Conservation (phyloP, 1,140 invertebrate species). For the Pissodes strobi region DNA sequence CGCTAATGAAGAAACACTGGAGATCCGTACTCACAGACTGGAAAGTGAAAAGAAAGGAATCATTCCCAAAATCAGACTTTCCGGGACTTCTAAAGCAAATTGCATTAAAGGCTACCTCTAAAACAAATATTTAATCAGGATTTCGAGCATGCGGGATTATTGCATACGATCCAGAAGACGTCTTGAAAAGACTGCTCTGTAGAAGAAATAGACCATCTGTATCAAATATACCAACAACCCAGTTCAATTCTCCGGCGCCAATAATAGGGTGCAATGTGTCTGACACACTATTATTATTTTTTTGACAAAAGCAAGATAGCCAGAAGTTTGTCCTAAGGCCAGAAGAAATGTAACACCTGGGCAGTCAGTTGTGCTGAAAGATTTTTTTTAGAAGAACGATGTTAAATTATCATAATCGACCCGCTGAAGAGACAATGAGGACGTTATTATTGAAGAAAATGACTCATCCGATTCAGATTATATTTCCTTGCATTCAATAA, state of each 20-base stretch:
- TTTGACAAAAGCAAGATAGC: not conserved
- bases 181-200: constrained; percentile 1
- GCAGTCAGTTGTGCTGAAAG: not conserved
- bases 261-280: not conserved
- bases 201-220: not conserved
- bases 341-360: not conserved
- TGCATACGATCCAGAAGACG: not conserved
- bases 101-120: not conserved
- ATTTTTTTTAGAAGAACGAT: not conserved
- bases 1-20: constrained; percentile 11
- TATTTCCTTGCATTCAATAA: too few species aligned
- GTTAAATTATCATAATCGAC: not conserved
- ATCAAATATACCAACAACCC: too few species aligned
- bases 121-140: not conserved
- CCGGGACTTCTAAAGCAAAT: not conserved
- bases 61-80: constrained; percentile 14
- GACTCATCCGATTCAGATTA: not conserved
- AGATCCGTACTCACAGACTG: not conserved
- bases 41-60: constrained; percentile 12
- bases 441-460: too few species aligned
- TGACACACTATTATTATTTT: not conserved
- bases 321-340: not conserved
- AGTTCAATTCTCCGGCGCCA: not conserved
- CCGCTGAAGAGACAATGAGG: not conserved
- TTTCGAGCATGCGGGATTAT: not conserved